Base-by-base conservation (phyloP, 1,140 invertebrate species). In the Listronotus oregonensis region DNA sequence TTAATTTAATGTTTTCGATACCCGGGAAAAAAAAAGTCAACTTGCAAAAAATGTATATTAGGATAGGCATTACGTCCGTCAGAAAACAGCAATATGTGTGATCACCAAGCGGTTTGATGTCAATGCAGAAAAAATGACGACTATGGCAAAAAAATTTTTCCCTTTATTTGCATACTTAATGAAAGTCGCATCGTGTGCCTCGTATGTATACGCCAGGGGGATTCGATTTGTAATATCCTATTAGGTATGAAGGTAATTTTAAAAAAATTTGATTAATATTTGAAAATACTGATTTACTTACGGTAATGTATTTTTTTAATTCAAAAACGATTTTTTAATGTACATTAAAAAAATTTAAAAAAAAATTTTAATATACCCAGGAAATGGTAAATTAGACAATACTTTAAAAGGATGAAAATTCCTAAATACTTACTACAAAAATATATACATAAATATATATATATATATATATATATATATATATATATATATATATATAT, bases 111-210 rank as follows among this genome's bases (percentile, higher is more conserved):
- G 70, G 60, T 67, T 55, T 64, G 76, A 78, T 78, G 77, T 78
- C 78, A 78, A 79, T 79, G 78, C 66, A 73, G 72, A 79, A 80
- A 80, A 79, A 78, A 80, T 80, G 78, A 79, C 77, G 76, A 79
- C 77, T 77, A 79, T 80, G 76, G 78, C 76, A 79, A 80, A 80
- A 80, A 77, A 79, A 80, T 80, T 80, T 80, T 79, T 76, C 70
- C 77, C 75, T 71, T 78, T 76, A 80, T 80, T 78, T 79, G 77
- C 77, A 79, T 79, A 78, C 77, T 80, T 80, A 77, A 80, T 80
- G 78, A 80, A 79, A 79, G 77, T 77, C 73, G 73, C 76, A 77
- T 79, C 71, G 77, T 69, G 47, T 18, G 31, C n/a, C 6, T 37
- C 18, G 15, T 6, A 50, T 46, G 42, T 66, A 51, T 40, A 50